A percentile compares a stretch with the other conserved stretches of the same genome.
Conservation (phyloP, 2,113 vertebrate species). For the pig (Sus scrofa) region DNA sequence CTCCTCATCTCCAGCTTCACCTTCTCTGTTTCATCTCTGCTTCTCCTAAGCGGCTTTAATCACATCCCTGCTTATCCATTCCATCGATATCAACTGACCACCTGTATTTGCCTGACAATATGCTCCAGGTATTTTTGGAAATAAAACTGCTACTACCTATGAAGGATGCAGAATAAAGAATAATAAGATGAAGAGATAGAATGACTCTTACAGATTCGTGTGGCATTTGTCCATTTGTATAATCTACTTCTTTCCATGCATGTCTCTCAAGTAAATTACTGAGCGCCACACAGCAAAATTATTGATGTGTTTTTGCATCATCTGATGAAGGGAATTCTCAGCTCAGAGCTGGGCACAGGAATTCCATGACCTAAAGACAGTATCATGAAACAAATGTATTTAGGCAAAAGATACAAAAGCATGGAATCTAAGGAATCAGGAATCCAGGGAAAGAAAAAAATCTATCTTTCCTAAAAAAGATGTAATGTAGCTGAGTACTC, state of each 20-base stretch:
- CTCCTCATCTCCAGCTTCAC: not conserved
- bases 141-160: not conserved
- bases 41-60: not conserved
- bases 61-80: not conserved
- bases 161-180: not conserved
- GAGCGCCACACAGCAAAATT: not conserved
- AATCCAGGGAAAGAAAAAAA: not conserved
- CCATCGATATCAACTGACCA: not conserved
- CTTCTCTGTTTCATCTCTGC: not conserved
- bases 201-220: not conserved
- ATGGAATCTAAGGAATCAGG: no score
- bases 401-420: not conserved
- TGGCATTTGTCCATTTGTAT: not conserved
- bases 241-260: not conserved
- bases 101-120: not conserved
- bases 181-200: not conserved
- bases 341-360: not conserved
- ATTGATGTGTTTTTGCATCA: not conserved
- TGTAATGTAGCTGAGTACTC: not conserved
- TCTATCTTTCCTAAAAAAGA: not conserved
- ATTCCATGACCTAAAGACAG: not conserved
- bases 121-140: not conserved
- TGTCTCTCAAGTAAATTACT: not conserved
- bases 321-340: not conserved
- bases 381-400: not conserved